Base-by-base conservation (phyloP, 2,888 invertebrate genomes). In the Theristus sp. region DNA sequence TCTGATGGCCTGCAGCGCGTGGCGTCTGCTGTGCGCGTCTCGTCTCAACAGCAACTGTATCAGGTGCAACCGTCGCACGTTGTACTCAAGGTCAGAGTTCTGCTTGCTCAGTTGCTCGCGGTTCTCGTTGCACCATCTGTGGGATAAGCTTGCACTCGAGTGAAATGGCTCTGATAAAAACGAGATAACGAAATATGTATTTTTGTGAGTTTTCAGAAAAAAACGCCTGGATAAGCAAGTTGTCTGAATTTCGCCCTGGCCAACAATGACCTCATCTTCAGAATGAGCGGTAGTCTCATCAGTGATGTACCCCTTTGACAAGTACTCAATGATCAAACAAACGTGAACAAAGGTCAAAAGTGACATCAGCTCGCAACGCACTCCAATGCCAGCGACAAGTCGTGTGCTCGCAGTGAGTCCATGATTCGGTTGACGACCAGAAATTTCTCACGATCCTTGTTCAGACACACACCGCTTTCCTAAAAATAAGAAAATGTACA, bases 371-470 rank as follows among this genome's bases (percentile, higher is more conserved):
- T 38, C 24, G 27, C 30, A 31, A 64, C 69, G 63, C 65, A 76
- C 67, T 84, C 82, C 46, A 94, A 77, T 0, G 93, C 93, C 20
- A 87, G 87, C 52, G 82, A 80, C 1, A 94, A 80, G 72, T 91
- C 84, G 57, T 83, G 83, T 57, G 83, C 83, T 67, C 85, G 84
- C 63, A 96, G 79, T 56, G 87, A 84, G 65, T 86, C 87, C 58
- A 91, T 82, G 66, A 94, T 91, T 66, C 85, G 82, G 77, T 93
- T 91, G 62, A 89, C 76, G 75, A 87, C 86, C 55, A 74, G 65
- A 69, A 87, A 89, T 2, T 86, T 86, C 69, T 86, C 85, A 68
- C 84, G 84, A 67, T 82, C 80, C 56, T 80, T 79, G 65, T 83
- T 83, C 60, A 83, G 77, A 66, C 80, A 78, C 59, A 86, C 75